Base-by-base conservation (phyloP, 2,888 invertebrate species). In the Dimorphilus gyrociliatus region DNA sequence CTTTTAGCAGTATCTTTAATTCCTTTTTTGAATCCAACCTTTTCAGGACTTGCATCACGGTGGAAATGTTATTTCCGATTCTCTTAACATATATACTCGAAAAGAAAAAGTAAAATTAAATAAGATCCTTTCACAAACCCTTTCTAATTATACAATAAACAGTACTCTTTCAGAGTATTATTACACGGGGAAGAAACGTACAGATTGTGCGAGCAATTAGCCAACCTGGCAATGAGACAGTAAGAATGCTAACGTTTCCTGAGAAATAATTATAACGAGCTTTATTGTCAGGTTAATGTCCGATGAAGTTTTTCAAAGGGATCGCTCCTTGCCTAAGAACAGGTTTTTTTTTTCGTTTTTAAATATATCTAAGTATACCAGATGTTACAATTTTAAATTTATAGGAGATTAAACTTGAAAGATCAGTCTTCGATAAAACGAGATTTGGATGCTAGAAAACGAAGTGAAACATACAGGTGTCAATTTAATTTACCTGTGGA, bases 201-300 rank as follows among this genome's bases (percentile, higher is more conserved):
- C 61, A 72, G 75, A 12, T 62, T 94, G 45, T 88, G 92, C 76
- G 81, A 86, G 52, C 92, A 92, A 59, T 68, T 97, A 24, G 84
- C 86, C 31, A 92, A 92, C 67, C 75, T 92, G 66, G 90, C 92
- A 34, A 90, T 94, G 76, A 86, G 85, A 70, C 67, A 68, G 64
- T 66, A 37, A 46, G 50, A n/a, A 21, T 21, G 21, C 10, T 21
- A n/a, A 21, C 21, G 21, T 10, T n/a, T 10, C 10, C 21, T 25
- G 26, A 25, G 8, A 10, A 10, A 25, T n/a, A 8, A 8, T 12
- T 25, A 30, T 30, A 23, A 29, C 8, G 12, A 10, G 8, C 34
- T 38, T 38, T 46, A 42, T 41, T 67, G 69, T 30, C 60, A 81
- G 86, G 61, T 68, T 90, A 41, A 84, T 85, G 48, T 78, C 86